Evolutionary conservation across 92 coral and sea anemone species (phyloP), one percentile per base, ranked within the genome.

Genomic region (Palythoa grandis): DNA sequence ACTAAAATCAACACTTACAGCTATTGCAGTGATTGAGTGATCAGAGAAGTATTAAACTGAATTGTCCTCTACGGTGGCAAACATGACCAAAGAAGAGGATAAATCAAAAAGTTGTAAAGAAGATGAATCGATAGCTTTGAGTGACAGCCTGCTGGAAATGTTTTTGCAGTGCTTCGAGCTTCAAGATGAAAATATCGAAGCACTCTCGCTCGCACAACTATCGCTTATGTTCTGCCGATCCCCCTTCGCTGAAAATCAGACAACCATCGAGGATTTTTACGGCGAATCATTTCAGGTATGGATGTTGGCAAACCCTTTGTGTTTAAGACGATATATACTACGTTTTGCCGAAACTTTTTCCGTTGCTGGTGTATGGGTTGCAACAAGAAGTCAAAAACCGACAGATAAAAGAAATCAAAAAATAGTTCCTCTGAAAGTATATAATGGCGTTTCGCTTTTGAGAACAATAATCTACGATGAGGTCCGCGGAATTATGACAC

Each of bases 181-280:
- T 3, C 85, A 80, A 65, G 47, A 22, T 56, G 85, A 80, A n/a
- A 70, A 53, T 43, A 74, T 11, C 5, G 75, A 80, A 43, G 20
- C 58, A 1, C 25, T 80, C 5, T 80, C 85, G n/a, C 72, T 80
- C 10, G 47, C 85, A 4, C 85, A 80, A 43, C 63, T 80, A 0
- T 80, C 85, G 11, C 85, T 80, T 57, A 80, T 80, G 85, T 80
- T 80, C 20, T 80, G 85, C 65, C 65, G 85, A 9, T 80, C 85
- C 2, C 85, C 85, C 2, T 67, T 66, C 61, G 74, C 85, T 11
- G 85, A 43, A 52, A 80, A 47, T 16, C 57, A 66, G 66, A 11
- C 60, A 23, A 7, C 9, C 15, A 22, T 80, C 63, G 14, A 66
- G 20, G 85, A 66, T 20, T 66, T 35, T 66, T 67, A 80, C 25